Evolutionary conservation across 2,113 vertebrate genomes (phyloP), one percentile per base, ranked within the genome.

Genomic region (Semnornis frantzii): DNA sequence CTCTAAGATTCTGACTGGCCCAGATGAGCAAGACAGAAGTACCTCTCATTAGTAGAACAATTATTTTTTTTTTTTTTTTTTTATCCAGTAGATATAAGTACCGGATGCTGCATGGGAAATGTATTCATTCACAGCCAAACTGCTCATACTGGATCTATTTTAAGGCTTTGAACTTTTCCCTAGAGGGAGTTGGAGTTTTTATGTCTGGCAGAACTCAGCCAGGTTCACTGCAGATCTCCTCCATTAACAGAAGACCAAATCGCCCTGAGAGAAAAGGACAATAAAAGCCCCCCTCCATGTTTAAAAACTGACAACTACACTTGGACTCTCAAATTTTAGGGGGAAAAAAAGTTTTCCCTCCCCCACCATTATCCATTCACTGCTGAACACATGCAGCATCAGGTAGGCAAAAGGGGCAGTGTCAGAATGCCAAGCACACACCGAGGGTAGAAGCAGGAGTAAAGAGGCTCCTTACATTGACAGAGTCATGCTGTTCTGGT

Each of bases 321-420:
- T 64, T 80, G 37, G 23, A 69, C 6, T 31, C 68, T 77, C 27
- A 60, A 54, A 82, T 44, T 74, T 39, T 21, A 44, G 11, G 12
- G 8, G 17, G 17, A 17, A 68, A 20, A 54, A 65, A 54, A 34
- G 39, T 19, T 57, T 21, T 39, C 39, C 21, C 14, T 5, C 5
- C 8, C 10, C 2, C 12, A 17, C 7, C 4, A 0, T 34, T 77
- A 68, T 57, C 80, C 20, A 70, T 10, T 4, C 2, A 6, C 4
- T 89, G 70, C 52, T 80, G 42, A 93, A 58, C 42, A 92, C 10
- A 42, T 75, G 68, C 23, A 91, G 33, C 37, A 54, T 25, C n/a
- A 39, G 44, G 57, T 50, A 91, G 31, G 18, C 66, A 66, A 59
- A 82, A 82, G 37, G 58, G 54, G 77, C 1, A 0, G 37, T 44